phyloP scores from a whole-genome alignment of 1,140 invertebrate genomes.

The Halotydeus destructor region DNA sequence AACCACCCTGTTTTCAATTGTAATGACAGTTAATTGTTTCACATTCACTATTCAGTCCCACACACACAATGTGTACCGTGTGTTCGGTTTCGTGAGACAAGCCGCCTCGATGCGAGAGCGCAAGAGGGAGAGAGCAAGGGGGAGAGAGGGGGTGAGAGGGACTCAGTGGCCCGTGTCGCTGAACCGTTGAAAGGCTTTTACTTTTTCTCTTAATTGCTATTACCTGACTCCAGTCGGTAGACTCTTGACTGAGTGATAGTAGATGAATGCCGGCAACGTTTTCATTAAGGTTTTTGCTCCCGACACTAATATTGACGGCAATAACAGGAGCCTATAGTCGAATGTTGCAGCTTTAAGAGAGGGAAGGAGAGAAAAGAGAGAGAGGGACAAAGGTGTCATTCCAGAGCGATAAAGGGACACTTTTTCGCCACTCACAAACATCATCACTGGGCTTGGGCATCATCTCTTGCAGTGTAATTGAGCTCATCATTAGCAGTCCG shows the following conservation, averaged over 20 bases:
- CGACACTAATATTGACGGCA: conserved; percentile 10
- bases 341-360: conserved; percentile 4
- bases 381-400: background rate
- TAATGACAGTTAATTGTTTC: no score
- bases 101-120: no score
- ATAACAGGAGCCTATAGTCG: conserved; percentile 10
- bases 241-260: conserved; percentile 15
- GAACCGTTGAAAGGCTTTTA: no score
- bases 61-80: no score
- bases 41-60: no score
- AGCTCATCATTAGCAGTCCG: conserved; percentile 8
- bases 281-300: conserved; percentile 1
- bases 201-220: no score
- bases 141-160: no score
- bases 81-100: no score
- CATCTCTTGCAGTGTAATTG: conserved; percentile 10
- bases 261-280: conserved; percentile 3
- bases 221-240: conserved; percentile 17
- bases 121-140: no score
- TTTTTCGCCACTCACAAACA: conserved; percentile 3
- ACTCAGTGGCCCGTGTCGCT: no score
- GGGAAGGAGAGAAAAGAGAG: background rate
- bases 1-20: conserved; percentile 11
- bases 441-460: conserved; percentile 1
- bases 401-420: no score